Conservation (phyloP, 2,797 vertebrate genomes). For the Sebastes hopkinsi region DNA sequence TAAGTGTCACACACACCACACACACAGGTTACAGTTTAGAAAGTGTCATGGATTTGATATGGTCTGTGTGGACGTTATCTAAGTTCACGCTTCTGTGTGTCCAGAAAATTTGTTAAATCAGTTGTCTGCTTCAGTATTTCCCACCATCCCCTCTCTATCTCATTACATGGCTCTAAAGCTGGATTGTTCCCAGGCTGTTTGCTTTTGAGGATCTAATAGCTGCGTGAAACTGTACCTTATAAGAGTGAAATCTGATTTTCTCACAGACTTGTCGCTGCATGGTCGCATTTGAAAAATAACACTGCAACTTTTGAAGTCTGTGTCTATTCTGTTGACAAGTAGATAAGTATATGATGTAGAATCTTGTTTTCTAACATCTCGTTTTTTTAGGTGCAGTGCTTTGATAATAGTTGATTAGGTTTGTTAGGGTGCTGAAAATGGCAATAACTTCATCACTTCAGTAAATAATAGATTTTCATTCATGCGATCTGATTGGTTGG, state of each 20-base stretch:
- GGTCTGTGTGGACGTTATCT: background rate
- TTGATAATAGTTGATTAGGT: background rate
- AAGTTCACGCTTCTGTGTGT: background rate
- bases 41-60: background rate
- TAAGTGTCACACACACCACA: constrained; percentile 77
- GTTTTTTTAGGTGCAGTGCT: background rate
- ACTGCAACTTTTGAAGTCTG: background rate
- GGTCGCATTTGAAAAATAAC: background rate
- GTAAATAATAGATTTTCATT: background rate
- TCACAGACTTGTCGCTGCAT: background rate
- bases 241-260: constrained; percentile 7
- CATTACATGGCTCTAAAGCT: constrained; percentile 15
- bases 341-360: background rate
- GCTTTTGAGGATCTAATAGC: constrained; percentile 8
- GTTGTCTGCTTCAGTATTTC: background rate
- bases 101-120: background rate
- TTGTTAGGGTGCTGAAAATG: background rate
- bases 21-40: background rate
- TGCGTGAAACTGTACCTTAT: constrained; percentile 14
- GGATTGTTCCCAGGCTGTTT: constrained; percentile 2
- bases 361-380: background rate
- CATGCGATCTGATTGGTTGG: background rate
- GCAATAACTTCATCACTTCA: background rate
- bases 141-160: background rate
- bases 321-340: background rate